A percentile compares a stretch with the other conserved stretches of the same genome.
Evolutionary conservation across 2,888 invertebrate genomes (phyloP).

Genomic region (Sepiola atlantica): DNA sequence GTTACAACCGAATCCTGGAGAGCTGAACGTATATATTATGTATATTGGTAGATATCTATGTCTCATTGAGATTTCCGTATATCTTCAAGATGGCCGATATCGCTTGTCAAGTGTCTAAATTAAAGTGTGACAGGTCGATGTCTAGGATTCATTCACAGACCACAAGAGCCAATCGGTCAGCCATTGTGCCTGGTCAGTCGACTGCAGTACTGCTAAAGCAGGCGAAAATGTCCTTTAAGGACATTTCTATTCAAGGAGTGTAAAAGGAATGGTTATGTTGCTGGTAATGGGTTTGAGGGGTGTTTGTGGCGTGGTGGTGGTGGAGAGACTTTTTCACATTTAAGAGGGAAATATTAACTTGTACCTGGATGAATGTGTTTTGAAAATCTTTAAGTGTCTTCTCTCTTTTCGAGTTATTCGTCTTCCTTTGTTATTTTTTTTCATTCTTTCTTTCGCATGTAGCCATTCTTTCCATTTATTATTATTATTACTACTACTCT

Average conservation of each 20-base stretch:
- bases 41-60: not conserved
- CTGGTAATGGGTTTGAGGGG: not conserved
- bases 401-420: too few relatives aligned
- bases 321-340: not conserved
- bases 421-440: too few relatives aligned
- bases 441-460: too few relatives aligned
- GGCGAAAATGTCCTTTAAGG: not conserved
- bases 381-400: not conserved
- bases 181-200: constrained; percentile 8
- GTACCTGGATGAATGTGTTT: constrained; percentile 19
- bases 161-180: constrained; percentile 32
- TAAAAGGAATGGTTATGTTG: not conserved
- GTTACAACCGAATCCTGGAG: not conserved
- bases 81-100: not conserved
- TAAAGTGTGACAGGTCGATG: constrained; percentile 12
- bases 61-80: not conserved
- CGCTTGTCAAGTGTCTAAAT: constrained; percentile 32
- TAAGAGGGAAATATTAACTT: constrained; percentile 12
- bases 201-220: constrained; percentile 8
- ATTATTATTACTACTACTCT: too few relatives aligned
- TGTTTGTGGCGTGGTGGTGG: not conserved
- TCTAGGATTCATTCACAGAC: constrained; percentile 5
- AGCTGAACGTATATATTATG: not conserved
- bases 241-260: not conserved
- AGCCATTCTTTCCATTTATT: too few relatives aligned